Conservation (phyloP, 1,140 invertebrate genomes). For the Ylistrum balloti region DNA sequence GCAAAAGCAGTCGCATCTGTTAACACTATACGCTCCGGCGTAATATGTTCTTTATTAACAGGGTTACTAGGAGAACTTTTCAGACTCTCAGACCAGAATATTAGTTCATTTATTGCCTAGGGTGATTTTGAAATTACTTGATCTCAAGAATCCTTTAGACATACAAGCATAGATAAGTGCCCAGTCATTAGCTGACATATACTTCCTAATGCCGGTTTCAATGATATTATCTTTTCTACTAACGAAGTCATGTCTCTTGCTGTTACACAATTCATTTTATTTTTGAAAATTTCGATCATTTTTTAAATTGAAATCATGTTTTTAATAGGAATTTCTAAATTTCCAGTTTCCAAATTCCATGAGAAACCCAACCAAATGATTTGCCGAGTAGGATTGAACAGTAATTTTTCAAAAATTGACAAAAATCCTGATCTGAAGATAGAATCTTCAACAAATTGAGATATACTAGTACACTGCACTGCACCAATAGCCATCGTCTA, state of each 20-base stretch:
- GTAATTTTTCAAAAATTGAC: too few relatives aligned
- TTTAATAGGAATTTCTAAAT: conserved; percentile 46
- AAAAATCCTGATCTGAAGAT: too few relatives aligned
- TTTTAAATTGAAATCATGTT: not conserved
- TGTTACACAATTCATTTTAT: not conserved
- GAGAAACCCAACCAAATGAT: too few relatives aligned
- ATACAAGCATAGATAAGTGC: conserved; percentile 43
- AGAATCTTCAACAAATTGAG: too few relatives aligned
- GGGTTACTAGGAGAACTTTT: too few relatives aligned
- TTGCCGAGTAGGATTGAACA: too few relatives aligned
- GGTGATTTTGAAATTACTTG: not conserved
- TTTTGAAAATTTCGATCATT: too few relatives aligned
- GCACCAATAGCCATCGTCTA: conserved; percentile 45
- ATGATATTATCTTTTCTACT: conserved; percentile 54
- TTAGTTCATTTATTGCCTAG: conserved; percentile 38
- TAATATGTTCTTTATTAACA: not conserved
- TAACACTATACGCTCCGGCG: conserved; percentile 46
- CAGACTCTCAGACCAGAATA: conserved; percentile 50
- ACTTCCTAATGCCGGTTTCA: conserved; percentile 52
- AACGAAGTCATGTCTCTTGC: conserved; percentile 42
- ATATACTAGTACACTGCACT: conserved; percentile 14
- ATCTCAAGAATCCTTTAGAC: conserved; percentile 43
- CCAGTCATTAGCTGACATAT: conserved; percentile 56
- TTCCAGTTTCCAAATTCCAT: too few relatives aligned
- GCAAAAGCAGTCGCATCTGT: conserved; percentile 47